Percentiles rank a stretch among this genome's conserved stretches.
phyloP scores from a whole-genome alignment of 1,140 invertebrate species.

The Oppia nitens region DNA sequence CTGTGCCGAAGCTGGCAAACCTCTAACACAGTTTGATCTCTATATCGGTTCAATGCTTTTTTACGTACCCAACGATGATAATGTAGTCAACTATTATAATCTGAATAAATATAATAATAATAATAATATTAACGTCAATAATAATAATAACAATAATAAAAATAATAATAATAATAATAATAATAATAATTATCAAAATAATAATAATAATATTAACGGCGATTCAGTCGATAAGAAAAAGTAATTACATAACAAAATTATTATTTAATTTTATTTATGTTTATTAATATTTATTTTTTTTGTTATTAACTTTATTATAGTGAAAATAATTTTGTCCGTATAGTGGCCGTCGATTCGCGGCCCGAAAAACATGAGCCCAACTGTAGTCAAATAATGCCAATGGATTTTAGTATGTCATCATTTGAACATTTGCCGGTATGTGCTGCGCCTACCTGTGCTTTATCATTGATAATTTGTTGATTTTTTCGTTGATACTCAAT shows the following conservation, averaged over 20 bases:
- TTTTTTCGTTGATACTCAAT: no score
- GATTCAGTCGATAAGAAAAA: no score
- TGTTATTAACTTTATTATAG: conserved; percentile 3
- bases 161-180: no score
- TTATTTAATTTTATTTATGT: no score
- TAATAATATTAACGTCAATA: no score
- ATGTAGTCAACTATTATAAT: not conserved
- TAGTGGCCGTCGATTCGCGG: not conserved
- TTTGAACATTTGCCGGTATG: conserved; percentile 61
- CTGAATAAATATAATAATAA: no score
- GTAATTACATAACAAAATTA: no score
- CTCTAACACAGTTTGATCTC: conserved; percentile 46
- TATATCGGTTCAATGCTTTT: conserved; percentile 38
- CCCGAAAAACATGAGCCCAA: conserved; percentile 34
- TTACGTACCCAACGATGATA: not conserved
- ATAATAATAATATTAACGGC: no score
- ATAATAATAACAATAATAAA: no score
- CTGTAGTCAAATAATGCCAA: conserved; percentile 42
- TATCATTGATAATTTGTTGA: no score
- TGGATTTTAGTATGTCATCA: conserved; percentile 53
- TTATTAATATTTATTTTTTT: no score
- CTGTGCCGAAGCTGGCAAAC: conserved; percentile 44
- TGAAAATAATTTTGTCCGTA: conserved; percentile 10
- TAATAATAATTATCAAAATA: no score
- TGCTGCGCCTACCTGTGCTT: not conserved